These are phyloP conservation scores for Oxystoma pomonae DNA, from an alignment of 2,888 invertebrate species.

Conservation along the genomic window DNA sequence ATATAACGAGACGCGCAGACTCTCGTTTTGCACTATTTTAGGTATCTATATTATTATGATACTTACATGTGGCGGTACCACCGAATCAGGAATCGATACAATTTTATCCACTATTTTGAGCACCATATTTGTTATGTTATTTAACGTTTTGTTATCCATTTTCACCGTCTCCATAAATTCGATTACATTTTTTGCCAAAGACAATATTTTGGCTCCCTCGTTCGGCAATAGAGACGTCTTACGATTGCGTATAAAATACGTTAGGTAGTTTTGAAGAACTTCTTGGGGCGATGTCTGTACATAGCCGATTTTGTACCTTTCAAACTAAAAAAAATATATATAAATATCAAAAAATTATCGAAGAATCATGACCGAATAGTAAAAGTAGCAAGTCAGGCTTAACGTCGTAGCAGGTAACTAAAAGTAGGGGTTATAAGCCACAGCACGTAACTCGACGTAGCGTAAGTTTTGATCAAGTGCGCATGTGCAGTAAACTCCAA, in stretches of 20 bases:
- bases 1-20: no score
- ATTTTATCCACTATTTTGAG: conserved; percentile 63
- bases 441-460: no score
- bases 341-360: no score
- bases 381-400: no score
- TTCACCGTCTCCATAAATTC: conserved; percentile 47
- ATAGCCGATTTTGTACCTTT: conserved; percentile 58
- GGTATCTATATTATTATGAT: no score
- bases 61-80: conserved; percentile 69
- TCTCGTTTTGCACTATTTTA: no score
- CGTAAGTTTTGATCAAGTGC: no score
- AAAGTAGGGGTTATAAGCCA: no score
- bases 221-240: conserved; percentile 51
- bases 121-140: conserved; percentile 52
- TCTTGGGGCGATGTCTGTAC: conserved; percentile 56
- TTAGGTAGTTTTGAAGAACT: conserved; percentile 55
- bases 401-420: no score
- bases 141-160: conserved; percentile 19
- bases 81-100: conserved; percentile 61
- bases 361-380: no score
- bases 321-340: conserved; percentile 51
- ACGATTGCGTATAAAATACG: conserved; percentile 44
- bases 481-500: no score
- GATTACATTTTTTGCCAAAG: conserved; percentile 56
- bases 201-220: conserved; percentile 60